These are phyloP conservation scores for Nowickia ferox DNA, from an alignment of 2,888 invertebrate genomes.

Conservation along the genomic window DNA sequence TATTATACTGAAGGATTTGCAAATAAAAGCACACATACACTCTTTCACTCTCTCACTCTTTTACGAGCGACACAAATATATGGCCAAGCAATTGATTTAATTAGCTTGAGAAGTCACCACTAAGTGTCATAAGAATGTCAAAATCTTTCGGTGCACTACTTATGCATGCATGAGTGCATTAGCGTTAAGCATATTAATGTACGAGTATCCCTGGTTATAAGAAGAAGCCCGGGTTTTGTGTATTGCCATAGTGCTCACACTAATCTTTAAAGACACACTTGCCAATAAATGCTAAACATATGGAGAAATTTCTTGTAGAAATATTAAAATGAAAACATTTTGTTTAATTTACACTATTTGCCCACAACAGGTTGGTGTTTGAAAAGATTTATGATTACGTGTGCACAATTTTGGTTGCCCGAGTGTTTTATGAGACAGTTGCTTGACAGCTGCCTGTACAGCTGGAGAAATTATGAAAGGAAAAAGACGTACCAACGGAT, in stretches of 20 bases:
- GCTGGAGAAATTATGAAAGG: not conserved
- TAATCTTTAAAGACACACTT: conserved; percentile 13
- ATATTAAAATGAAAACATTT: conserved; percentile 34
- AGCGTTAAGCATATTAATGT: not conserved
- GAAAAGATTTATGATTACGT: not conserved
- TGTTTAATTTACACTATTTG: conserved; percentile 51
- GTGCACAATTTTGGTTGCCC: not conserved
- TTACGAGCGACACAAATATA: not conserved
- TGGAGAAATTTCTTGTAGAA: conserved; percentile 3
- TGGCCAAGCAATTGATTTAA: conserved; percentile 60
- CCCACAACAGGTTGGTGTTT: conserved; percentile 29
- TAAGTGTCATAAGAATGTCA: conserved; percentile 63
- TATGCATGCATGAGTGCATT: not conserved
- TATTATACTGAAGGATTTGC: not conserved
- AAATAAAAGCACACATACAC: not conserved
- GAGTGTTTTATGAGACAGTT: conserved; percentile 15
- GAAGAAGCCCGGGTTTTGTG: not conserved
- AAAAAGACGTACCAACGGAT: not conserved
- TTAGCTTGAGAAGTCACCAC: conserved; percentile 67
- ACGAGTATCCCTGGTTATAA: not conserved
- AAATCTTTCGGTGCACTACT: conserved; percentile 48
- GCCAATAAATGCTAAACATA: conserved; percentile 2
- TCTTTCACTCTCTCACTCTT: not conserved
- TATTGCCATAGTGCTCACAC: not conserved
- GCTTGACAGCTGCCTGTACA: conserved; percentile 29